Conservation (phyloP, 1,140 invertebrate genomes). For the Alviniconcha marisindica region DNA sequence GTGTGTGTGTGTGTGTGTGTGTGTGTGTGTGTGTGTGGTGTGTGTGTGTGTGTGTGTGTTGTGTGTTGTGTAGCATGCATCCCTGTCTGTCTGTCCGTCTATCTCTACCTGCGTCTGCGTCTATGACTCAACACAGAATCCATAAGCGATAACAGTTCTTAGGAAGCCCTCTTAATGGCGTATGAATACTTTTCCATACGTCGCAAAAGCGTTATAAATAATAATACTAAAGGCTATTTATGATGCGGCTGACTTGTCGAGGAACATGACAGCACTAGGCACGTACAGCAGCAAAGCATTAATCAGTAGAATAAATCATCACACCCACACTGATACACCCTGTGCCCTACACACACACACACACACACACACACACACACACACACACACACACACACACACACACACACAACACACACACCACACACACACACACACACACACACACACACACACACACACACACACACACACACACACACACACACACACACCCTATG, state of each 20-base stretch:
- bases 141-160: not conserved
- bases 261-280: too few species aligned
- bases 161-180: too few species aligned
- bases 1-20: too few species aligned
- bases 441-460: slow-evolving; percentile 27
- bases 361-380: not conserved
- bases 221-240: not conserved
- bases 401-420: not conserved
- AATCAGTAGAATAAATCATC: not conserved
- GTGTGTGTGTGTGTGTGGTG: not conserved
- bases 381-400: not conserved
- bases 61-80: not conserved
- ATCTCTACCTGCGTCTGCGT: too few species aligned
- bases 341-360: not conserved
- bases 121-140: not conserved
- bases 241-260: too few species aligned
- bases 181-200: too few species aligned
- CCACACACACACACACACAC: too few species aligned
- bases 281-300: not conserved
- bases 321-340: not conserved
- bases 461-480: not conserved
- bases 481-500: slow-evolving; percentile 31
- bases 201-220: too few species aligned
- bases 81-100: not conserved
- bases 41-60: too few species aligned